Evolutionary conservation across 2,888 invertebrate species (phyloP).

Genomic region (Nemapogon koenigi): DNA sequence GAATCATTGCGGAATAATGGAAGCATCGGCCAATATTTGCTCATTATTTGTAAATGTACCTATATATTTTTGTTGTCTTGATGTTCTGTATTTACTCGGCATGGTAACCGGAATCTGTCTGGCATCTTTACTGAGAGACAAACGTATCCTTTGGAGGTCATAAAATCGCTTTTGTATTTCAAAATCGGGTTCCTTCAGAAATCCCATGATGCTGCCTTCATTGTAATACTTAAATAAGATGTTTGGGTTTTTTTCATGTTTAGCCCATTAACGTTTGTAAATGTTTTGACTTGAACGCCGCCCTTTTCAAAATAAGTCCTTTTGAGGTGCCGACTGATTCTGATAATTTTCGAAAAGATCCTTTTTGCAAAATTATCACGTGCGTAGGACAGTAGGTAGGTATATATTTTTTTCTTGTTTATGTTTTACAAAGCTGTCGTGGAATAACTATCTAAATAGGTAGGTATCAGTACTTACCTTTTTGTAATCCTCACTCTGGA

Average conservation of each 20-base stretch:
- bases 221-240: conserved; percentile 60
- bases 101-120: neutral
- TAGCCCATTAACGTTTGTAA: conserved; percentile 55
- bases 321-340: conserved; percentile 41
- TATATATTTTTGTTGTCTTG: too few species aligned
- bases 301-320: conserved; percentile 29
- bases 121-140: conserved; percentile 45
- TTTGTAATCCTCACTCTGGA: too few species aligned
- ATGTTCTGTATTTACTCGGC: too few species aligned
- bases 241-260: conserved; percentile 55
- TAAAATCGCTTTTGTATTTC: conserved; percentile 48
- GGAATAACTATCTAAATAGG: too few species aligned
- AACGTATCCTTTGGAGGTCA: conserved; percentile 49
- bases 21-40: too few species aligned
- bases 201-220: conserved; percentile 30
- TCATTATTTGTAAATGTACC: too few species aligned
- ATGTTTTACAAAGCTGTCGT: too few species aligned
- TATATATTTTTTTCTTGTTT: too few species aligned
- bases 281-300: conserved; percentile 54
- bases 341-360: conserved; percentile 12
- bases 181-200: conserved; percentile 24
- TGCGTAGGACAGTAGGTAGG: conserved; percentile 30
- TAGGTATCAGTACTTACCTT: too few species aligned
- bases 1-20: too few species aligned
- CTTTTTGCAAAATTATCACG: conserved; percentile 44